phyloP scores from a whole-genome alignment of 64 coral and sea anemone genomes.

The Porites lutea region DNA sequence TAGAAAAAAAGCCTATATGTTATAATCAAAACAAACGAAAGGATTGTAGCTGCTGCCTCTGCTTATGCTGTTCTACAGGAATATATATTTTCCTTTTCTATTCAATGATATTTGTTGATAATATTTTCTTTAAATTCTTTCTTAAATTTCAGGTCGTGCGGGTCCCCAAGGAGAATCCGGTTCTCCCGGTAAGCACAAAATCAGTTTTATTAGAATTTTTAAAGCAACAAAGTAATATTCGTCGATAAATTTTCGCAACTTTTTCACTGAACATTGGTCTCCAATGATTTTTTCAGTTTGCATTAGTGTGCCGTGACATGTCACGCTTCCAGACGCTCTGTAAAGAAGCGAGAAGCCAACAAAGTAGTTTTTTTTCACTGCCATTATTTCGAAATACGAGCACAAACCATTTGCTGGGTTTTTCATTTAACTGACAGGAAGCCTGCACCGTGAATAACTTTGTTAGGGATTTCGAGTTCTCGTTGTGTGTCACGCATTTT shows the following conservation, averaged over 20 bases:
- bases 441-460: no score
- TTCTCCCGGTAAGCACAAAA: slow-evolving; percentile 47
- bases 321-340: not conserved
- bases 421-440: not conserved
- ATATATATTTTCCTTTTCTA: no score
- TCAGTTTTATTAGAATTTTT: no score
- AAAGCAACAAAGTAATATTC: not conserved
- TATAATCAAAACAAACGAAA: no score
- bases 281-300: no score
- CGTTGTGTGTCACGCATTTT: not conserved
- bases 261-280: no score
- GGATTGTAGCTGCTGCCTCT: no score
- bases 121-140: not conserved
- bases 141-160: slow-evolving; percentile 43
- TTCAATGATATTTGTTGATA: no score
- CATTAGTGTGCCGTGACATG: not conserved
- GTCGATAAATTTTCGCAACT: no score
- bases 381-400: not conserved
- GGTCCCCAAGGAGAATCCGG: slow-evolving; percentile 73
- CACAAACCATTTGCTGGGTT: not conserved
- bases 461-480: not conserved
- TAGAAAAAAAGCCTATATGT: no score
- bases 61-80: no score
- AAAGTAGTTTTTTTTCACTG: not conserved
- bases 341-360: not conserved